phyloP scores from a whole-genome alignment of 1,140 invertebrate species.

The Panagrolaimus sp. region DNA sequence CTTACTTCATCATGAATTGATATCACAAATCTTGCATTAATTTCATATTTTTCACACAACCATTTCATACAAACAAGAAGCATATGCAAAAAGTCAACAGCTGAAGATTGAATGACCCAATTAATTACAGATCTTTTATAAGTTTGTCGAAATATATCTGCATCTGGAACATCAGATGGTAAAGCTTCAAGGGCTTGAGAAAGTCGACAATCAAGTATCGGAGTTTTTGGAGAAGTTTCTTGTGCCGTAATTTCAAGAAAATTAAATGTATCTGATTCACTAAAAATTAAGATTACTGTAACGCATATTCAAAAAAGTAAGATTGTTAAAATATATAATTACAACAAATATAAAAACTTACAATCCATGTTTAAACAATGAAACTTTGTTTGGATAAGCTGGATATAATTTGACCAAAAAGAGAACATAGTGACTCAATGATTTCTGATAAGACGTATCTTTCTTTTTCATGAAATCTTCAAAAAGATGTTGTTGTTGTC shows the following conservation, averaged over 20 bases:
- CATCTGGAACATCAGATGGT: constrained; percentile 26
- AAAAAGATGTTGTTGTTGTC: not conserved
- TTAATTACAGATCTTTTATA: constrained; percentile 56
- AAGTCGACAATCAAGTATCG: constrained; percentile 76
- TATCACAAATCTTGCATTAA: constrained; percentile 78
- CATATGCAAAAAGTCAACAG: constrained; percentile 93
- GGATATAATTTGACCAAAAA: not conserved
- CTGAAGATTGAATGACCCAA: constrained; percentile 82
- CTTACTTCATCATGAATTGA: constrained; percentile 91
- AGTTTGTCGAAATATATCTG: constrained; percentile 28
- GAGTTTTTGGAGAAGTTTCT: constrained; percentile 70
- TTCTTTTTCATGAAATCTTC: not conserved
- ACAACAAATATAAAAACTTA: constrained; percentile 57
- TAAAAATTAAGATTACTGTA: constrained; percentile 53
- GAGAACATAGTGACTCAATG: not conserved
- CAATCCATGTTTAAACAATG: constrained; percentile 44
- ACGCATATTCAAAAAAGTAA: too few species aligned
- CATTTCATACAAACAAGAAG: constrained; percentile 85
- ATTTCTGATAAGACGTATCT: not conserved
- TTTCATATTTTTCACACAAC: constrained; percentile 70
- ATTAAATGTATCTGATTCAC: constrained; percentile 96
- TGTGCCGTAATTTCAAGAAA: constrained; percentile 83
- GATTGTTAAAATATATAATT: too few species aligned
- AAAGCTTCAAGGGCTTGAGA: constrained; percentile 75
- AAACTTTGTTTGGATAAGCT: not conserved